Conservation (phyloP, 92 coral and sea anemone species). For the Actinostola sp. region DNA sequence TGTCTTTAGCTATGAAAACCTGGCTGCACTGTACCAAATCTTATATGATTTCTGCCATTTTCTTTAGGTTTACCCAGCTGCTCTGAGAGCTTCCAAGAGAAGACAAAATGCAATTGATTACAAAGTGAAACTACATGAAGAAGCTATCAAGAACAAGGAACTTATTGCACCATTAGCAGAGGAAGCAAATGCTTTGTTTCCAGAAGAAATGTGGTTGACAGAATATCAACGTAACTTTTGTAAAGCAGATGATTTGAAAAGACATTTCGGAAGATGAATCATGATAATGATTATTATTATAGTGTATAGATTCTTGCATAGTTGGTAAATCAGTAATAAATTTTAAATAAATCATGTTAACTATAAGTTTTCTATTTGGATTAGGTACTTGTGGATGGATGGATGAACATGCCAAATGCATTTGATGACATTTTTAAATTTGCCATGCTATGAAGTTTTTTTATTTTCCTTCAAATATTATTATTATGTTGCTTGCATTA, state of each 20-base stretch:
- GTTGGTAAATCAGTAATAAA: too few species aligned
- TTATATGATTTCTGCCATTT: neutral
- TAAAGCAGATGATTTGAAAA: conserved; percentile 66
- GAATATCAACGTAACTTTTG: conserved; percentile 98
- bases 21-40: neutral
- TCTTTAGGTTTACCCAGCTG: conserved; percentile 92
- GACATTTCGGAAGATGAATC: conserved; percentile 54
- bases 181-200: conserved; percentile 57
- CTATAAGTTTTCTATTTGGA: too few species aligned
- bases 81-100: conserved; percentile 92
- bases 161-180: conserved; percentile 51
- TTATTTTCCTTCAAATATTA: too few species aligned
- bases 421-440: too few species aligned
- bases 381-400: too few species aligned
- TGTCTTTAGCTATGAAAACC: neutral
- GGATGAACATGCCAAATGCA: too few species aligned
- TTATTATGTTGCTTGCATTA: too few species aligned
- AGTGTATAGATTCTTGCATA: too few species aligned
- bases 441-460: too few species aligned
- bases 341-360: too few species aligned
- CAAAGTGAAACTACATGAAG: conserved; percentile 67
- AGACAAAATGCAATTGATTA: conserved; percentile 78
- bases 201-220: conserved; percentile 85
- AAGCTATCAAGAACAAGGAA: conserved; percentile 74
- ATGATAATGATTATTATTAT: too few species aligned